Conservation (phyloP, 2,888 invertebrate genomes). For the Mesopsocus fuscifrons region DNA sequence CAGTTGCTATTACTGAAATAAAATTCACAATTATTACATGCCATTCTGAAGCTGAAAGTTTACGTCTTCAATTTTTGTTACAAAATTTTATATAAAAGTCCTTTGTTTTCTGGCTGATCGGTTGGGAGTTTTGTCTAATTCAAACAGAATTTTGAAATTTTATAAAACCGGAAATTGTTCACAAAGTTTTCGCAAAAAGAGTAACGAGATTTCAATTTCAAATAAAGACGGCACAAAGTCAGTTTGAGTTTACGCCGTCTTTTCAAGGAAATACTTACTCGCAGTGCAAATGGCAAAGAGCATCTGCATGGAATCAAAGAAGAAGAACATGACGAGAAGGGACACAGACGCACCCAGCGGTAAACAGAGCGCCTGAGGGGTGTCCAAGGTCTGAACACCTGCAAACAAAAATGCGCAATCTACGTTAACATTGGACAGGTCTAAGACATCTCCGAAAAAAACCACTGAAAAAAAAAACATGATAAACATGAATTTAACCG, state of each 20-base stretch:
- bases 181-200: too few species aligned
- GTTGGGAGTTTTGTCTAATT: too few species aligned
- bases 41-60: slow-evolving; percentile 8
- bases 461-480: slow-evolving; percentile 9
- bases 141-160: too few species aligned
- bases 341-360: slow-evolving; percentile 92
- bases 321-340: slow-evolving; percentile 94
- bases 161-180: too few species aligned
- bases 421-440: not conserved
- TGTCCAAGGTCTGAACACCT: slow-evolving; percentile 84
- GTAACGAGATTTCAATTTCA: too few species aligned
- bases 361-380: slow-evolving; percentile 91
- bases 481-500: slow-evolving; percentile 8
- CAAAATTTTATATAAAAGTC: too few species aligned
- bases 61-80: slow-evolving; percentile 11
- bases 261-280: too few species aligned
- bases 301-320: slow-evolving; percentile 97
- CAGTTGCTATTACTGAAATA: slow-evolving; percentile 75
- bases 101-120: too few species aligned
- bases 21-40: slow-evolving; percentile 14
- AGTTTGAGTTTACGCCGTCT: too few species aligned
- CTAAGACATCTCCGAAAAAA: slow-evolving; percentile 3
- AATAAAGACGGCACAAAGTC: too few species aligned
- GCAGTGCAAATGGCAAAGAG: slow-evolving; percentile 91
- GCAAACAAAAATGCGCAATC: slow-evolving; percentile 20